Evolutionary conservation across 2,888 invertebrate genomes (phyloP), one percentile per base, ranked within the genome.

Genomic region (Carabus problematicus): DNA sequence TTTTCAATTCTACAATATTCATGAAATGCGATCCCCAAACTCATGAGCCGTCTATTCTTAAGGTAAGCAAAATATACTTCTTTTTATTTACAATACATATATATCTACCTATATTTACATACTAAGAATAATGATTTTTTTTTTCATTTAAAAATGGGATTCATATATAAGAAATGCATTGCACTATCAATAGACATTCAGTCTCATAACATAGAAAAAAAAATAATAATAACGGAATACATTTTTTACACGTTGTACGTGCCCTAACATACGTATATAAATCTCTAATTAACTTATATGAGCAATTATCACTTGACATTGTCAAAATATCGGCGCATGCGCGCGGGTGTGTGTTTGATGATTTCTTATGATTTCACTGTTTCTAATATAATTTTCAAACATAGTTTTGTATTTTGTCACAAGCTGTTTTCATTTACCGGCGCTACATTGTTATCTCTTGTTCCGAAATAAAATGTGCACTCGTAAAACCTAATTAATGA

Each of bases 1-100:
- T 39, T 14, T 68, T 54, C 40, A 68, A 55, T 11, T 68, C 55
- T 3, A 16, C 55, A 9, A 54, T 68, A 42, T 29, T 68, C 16
- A 16, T 68, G 45, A 68, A 68, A 39, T 68, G 68, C 43, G 29
- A 45, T 14, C 6, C n/a, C 12, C 39, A 61, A 54, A 29, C 42
- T n/a, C n/a, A 43, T 9, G 12, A 68, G n/a, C 68, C 68, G 54
- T 14, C 29, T 11, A 12, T 61, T 42, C 4, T 61, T 39, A 41
- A 68, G 54, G 68, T 67, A 60, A 43, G 47, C 1, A 19, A 29
- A 39, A 14, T 43, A n/a, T 59, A 40, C n/a, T 6, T 1, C 0
- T 1, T 12, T 16, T 52, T 14, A 52, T 47, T 14, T 47, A 14
- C 47, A 29, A 45, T 45, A 45, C 14, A 54, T 54, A 54, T 54